Base-by-base conservation (phyloP, 35 echinoderm and acorn worm species). In the Strongylocentrotus purpuratus region DNA sequence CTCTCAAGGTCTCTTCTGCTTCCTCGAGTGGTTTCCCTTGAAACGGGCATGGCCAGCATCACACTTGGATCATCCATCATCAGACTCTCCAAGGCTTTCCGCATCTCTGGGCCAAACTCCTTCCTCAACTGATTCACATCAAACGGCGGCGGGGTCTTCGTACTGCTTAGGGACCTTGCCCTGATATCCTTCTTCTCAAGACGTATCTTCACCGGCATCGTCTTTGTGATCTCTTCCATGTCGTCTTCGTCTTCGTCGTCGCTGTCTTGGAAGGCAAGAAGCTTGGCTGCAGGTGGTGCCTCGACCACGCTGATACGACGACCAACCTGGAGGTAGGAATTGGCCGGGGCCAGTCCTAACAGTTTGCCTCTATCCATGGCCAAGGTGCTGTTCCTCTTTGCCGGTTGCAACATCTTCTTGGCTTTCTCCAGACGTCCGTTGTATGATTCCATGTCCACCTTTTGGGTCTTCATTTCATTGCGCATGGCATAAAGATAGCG, bases 401-500 rank as follows among this genome's bases (percentile, higher is more conserved):
- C 97, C 10, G 96, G 96, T 35, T 86, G 52, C 22, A 98, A 45
- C 61, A 98, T 45, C 45, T 95, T 97, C 46, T 85, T 65, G 15
- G 94, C 97, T 4, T 95, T 95, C 50, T 98, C 97, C 18, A 92
- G 61, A 32, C 97, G 65, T 91, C 85, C 95, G 88, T 95, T 98
- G 87, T 60, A 98, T 6, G 97, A 90, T 35, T 94, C 96, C 95
- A 97, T 98, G 14, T 59, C 88, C 46, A 97, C 96, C 88, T 95
- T 98, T 93, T 98, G 96, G 10, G 71, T 46, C 92, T 94, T 95
- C 10, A 91, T 94, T 94, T 98, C 97, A 22, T 96, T 97, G 2
- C 96, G 86, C 48, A 98, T 96, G 4, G 97, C 95, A 50, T 97
- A 98, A 31, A 96, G 87, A 85, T 98, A 98, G 12, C 97, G 85